Evolutionary conservation across 2,888 invertebrate species (phyloP).

Genomic region (Nemotelus pantherinus): DNA sequence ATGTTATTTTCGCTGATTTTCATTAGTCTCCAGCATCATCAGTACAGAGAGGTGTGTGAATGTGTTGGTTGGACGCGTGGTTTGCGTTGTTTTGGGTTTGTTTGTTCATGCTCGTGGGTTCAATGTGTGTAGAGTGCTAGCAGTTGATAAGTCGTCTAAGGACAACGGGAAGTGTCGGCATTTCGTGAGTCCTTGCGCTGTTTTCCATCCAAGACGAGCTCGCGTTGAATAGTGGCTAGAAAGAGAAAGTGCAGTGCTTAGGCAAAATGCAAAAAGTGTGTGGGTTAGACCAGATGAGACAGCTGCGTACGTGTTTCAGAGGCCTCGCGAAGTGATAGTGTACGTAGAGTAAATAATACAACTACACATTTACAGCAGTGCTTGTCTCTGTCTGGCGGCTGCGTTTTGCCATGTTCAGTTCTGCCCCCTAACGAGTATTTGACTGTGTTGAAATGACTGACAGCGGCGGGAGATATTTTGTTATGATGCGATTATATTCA

Average conservation of each 20-base stretch:
- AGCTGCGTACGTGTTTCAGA: background rate
- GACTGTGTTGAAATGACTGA: constrained; percentile 30
- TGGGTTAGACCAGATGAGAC: constrained; percentile 18
- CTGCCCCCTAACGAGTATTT: background rate
- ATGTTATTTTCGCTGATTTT: background rate
- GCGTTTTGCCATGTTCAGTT: background rate
- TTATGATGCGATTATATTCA: constrained; percentile 26
- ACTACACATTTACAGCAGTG: background rate
- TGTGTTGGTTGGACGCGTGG: background rate
- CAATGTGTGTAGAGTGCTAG: background rate
- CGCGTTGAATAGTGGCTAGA: background rate
- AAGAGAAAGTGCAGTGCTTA: background rate
- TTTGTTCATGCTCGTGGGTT: background rate
- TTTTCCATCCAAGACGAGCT: background rate
- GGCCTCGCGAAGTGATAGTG: constrained; percentile 15
- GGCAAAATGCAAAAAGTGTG: background rate
- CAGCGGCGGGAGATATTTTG: constrained; percentile 13
- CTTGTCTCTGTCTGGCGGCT: background rate
- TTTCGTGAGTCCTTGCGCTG: constrained; percentile 11
- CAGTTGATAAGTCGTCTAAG: background rate
- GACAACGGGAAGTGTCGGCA: background rate
- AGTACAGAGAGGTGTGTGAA: background rate
- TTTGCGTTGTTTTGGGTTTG: too few relatives aligned
- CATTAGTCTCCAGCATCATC: background rate
- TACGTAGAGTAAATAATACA: constrained; percentile 3